phyloP scores from a whole-genome alignment of 2,888 invertebrate genomes.

The Lycophotia porphyrea region DNA sequence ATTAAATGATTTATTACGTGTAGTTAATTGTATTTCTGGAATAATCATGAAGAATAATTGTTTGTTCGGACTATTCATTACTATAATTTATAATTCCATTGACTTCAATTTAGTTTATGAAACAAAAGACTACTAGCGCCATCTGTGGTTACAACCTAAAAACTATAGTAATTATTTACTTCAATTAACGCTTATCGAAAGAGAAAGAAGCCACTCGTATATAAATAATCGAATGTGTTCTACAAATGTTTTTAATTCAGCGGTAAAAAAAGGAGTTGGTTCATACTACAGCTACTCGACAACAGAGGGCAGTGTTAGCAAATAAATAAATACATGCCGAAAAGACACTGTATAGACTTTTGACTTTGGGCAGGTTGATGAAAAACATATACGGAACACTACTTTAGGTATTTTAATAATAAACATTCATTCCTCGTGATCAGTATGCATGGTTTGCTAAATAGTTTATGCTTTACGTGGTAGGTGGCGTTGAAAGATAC shows the following conservation, averaged over 20 bases:
- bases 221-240: too few species aligned
- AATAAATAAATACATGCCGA: background rate
- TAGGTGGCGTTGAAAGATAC: slow-evolving; percentile 33
- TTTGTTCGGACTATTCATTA: background rate
- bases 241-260: too few species aligned
- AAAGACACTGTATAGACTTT: background rate
- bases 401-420: background rate
- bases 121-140: slow-evolving; percentile 24
- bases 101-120: background rate
- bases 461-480: background rate
- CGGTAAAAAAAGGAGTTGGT: background rate
- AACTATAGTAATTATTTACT: background rate
- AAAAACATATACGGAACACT: background rate
- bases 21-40: background rate
- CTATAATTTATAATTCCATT: background rate
- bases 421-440: background rate
- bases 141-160: slow-evolving; percentile 21
- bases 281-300: slow-evolving; percentile 44
- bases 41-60: background rate
- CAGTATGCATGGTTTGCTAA: background rate
- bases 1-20: background rate
- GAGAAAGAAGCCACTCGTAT: background rate
- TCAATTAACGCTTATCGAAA: background rate
- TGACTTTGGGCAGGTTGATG: background rate
- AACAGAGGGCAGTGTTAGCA: slow-evolving; percentile 49